These are phyloP conservation scores for Eptesicus fuscus DNA, from an alignment of 2,113 vertebrate genomes.

Conservation along the genomic window DNA sequence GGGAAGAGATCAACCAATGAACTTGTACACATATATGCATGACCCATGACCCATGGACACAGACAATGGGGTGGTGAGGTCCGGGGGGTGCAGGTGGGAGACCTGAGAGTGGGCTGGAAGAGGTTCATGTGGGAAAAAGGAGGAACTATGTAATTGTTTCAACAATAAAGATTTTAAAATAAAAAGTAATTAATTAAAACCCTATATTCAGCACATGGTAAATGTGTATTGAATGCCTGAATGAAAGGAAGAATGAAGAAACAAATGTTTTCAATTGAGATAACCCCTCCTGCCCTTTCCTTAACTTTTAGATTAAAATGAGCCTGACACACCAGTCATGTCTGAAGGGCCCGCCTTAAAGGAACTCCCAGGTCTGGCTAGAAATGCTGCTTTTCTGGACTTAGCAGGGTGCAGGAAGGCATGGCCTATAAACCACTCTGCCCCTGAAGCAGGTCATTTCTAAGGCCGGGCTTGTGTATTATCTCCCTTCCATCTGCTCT, in stretches of 20 bases:
- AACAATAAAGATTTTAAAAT: too few species aligned
- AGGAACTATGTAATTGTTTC: too few species aligned
- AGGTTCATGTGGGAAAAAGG: too few species aligned
- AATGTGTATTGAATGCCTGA: not conserved
- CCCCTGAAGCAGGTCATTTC: not conserved
- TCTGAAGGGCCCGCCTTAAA: not conserved
- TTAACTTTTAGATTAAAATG: not conserved
- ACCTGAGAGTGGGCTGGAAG: too few species aligned
- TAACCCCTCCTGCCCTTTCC: not conserved
- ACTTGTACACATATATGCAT: too few species aligned
- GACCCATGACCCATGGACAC: too few species aligned
- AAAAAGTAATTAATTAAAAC: not conserved
- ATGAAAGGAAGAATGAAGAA: not conserved
- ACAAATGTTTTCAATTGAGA: not conserved
- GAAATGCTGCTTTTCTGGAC: not conserved
- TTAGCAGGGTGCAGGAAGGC: not conserved
- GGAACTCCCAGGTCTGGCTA: not conserved
- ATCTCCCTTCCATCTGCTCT: not conserved
- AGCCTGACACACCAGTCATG: not conserved
- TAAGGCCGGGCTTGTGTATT: too few species aligned
- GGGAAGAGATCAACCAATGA: too few species aligned
- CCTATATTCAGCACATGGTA: not conserved
- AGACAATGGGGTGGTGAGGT: too few species aligned
- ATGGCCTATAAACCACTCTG: not conserved
- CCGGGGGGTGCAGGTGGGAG: too few species aligned